These are phyloP conservation scores for Lasioglossum oenotherae DNA, from an alignment of 2,888 invertebrate species.

Conservation along the genomic window DNA sequence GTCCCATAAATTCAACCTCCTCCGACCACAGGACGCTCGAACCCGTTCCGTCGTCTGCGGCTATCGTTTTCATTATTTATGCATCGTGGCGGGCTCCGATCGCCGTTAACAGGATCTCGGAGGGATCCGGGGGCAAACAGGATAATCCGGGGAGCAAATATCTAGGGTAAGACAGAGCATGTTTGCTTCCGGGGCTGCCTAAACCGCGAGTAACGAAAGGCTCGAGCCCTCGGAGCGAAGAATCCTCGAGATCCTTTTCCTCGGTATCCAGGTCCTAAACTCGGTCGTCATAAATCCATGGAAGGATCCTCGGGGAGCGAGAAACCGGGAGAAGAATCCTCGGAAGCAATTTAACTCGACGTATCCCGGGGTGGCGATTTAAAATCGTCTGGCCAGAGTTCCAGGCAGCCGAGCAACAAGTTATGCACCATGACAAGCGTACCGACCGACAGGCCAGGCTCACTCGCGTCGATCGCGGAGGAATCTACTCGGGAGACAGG, in stretches of 20 bases:
- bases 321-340: neutral
- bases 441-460: constrained; percentile 37
- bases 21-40: neutral
- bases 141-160: constrained; percentile 59
- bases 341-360: neutral
- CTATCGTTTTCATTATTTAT: constrained; percentile 3
- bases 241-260: constrained; percentile 21
- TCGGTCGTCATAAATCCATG: neutral
- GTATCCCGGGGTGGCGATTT: constrained; percentile 28
- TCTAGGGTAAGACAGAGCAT: constrained; percentile 29
- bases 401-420: constrained; percentile 66
- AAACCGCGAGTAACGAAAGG: constrained; percentile 66
- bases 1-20: neutral
- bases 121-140: constrained; percentile 33
- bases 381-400: constrained; percentile 47
- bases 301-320: neutral
- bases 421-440: constrained; percentile 66
- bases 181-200: constrained; percentile 56
- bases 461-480: constrained; percentile 32
- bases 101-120: constrained; percentile 14
- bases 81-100: constrained; percentile 22
- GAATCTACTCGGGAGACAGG: neutral
- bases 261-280: neutral
- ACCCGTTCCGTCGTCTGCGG: neutral
- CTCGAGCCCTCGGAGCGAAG: constrained; percentile 18